Conservation (phyloP, 2,113 vertebrate genomes). For the Cephalopterus ornatus region DNA sequence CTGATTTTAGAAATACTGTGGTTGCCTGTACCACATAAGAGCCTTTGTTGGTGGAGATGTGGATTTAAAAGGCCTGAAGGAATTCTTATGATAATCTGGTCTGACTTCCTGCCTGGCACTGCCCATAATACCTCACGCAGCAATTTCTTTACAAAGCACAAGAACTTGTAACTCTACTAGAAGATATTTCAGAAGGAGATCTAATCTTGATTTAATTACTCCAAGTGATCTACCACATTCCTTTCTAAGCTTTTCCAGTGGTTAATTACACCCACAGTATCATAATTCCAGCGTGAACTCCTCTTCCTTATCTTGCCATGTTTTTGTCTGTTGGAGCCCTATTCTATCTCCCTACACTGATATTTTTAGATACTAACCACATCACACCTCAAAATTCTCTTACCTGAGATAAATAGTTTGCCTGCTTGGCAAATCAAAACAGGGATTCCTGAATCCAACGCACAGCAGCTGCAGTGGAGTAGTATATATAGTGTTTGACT, state of each 20-base stretch:
- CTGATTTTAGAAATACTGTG: conserved; percentile 41
- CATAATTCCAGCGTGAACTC: neutral
- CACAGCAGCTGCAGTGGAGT: neutral
- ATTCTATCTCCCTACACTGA: neutral
- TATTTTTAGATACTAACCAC: conserved; percentile 57
- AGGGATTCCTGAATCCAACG: neutral
- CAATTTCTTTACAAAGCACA: conserved; percentile 44
- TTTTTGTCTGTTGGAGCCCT: conserved; percentile 37
- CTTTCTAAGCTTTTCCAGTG: conserved; percentile 6
- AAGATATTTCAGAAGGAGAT: conserved; percentile 46
- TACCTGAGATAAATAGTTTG: neutral
- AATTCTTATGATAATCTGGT: conserved; percentile 37
- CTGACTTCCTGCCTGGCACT: conserved; percentile 58
- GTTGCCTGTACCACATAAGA: conserved; percentile 20
- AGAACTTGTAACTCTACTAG: conserved; percentile 53
- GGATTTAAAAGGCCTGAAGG: conserved; percentile 56
- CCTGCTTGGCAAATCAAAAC: conserved; percentile 31
- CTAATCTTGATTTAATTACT: conserved; percentile 63
- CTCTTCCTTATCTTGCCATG: conserved; percentile 23
- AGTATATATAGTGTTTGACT: neutral
- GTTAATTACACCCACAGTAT: conserved; percentile 38
- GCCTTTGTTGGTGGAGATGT: conserved; percentile 27
- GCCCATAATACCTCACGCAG: conserved; percentile 1
- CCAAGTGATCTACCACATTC: conserved; percentile 52
- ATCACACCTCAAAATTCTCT: conserved; percentile 32